phyloP scores from a whole-genome alignment of 1,140 invertebrate genomes.

The Megathymus violae region DNA sequence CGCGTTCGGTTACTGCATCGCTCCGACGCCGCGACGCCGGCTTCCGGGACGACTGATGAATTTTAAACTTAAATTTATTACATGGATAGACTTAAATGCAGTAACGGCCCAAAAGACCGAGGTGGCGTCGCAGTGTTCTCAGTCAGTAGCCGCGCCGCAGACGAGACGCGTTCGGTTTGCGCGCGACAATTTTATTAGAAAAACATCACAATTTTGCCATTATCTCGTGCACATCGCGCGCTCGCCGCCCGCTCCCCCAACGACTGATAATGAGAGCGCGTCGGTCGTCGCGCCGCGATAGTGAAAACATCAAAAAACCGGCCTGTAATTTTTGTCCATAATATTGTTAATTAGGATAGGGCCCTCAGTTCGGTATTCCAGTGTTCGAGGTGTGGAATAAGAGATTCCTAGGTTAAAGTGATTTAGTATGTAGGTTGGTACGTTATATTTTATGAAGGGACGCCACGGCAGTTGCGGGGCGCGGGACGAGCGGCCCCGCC shows the following conservation, averaged over 20 bases:
- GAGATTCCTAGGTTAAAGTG: slow-evolving; percentile 80
- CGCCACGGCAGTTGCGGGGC: slow-evolving; percentile 54
- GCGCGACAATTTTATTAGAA: slow-evolving; percentile 59
- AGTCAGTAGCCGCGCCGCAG: slow-evolving; percentile 26
- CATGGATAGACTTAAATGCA: slow-evolving; percentile 26
- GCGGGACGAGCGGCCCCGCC: too few relatives aligned
- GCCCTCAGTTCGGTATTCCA: slow-evolving; percentile 72
- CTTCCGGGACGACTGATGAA: slow-evolving; percentile 35
- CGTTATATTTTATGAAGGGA: slow-evolving; percentile 69
- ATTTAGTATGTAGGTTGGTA: slow-evolving; percentile 76
- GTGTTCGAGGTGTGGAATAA: slow-evolving; percentile 70
- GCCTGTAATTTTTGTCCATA: slow-evolving; percentile 76
- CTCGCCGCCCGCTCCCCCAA: slow-evolving; percentile 57
- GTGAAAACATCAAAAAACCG: slow-evolving; percentile 62
- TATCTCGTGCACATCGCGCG: slow-evolving; percentile 67
- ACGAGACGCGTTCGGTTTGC: slow-evolving; percentile 32
- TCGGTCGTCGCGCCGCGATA: slow-evolving; percentile 65
- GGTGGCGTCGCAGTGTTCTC: slow-evolving; percentile 37
- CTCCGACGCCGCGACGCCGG: slow-evolving; percentile 22
- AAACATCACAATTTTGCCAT: slow-evolving; percentile 82
- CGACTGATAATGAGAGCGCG: slow-evolving; percentile 78
- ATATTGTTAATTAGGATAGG: slow-evolving; percentile 76
- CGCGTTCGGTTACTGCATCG: slow-evolving; percentile 16
- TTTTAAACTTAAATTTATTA: slow-evolving; percentile 40
- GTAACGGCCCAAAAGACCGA: slow-evolving; percentile 38